Conservation (phyloP, 1,140 invertebrate genomes). For the Chrysopa pallens region DNA sequence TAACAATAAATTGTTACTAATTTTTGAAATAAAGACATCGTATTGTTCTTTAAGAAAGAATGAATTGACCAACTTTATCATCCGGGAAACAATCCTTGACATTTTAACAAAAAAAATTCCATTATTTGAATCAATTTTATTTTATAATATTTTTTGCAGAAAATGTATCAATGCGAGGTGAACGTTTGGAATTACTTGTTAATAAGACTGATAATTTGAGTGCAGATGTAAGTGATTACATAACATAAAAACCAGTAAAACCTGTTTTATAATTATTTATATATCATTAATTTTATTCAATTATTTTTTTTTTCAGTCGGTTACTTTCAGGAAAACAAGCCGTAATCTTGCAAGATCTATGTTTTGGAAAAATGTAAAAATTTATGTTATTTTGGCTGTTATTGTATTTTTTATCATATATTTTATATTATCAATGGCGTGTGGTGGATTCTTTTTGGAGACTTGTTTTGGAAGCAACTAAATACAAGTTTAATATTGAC, state of each 20-base stretch:
- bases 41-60: slow-evolving; percentile 1
- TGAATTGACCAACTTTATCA: background rate
- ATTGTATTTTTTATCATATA: slow-evolving; percentile 65
- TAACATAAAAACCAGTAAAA: background rate
- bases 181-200: slow-evolving; percentile 72
- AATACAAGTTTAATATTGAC: background rate
- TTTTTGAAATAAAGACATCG: no score
- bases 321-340: slow-evolving; percentile 71
- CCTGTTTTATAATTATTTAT: background rate
- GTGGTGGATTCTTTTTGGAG: slow-evolving; percentile 67
- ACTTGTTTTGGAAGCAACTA: slow-evolving; percentile 33
- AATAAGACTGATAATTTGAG: slow-evolving; percentile 83
- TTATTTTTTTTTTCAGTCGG: slow-evolving; percentile 44
- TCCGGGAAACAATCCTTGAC: background rate
- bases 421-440: slow-evolving; percentile 68
- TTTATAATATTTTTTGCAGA: slow-evolving; percentile 34
- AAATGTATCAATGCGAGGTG: slow-evolving; percentile 67
- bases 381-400: slow-evolving; percentile 60
- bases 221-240: slow-evolving; percentile 50
- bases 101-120: background rate
- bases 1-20: no score
- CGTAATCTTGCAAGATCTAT: slow-evolving; percentile 68
- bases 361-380: slow-evolving; percentile 88
- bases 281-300: background rate
- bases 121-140: slow-evolving; percentile 2